These are phyloP conservation scores for Epinotia brunnichana DNA, from an alignment of 2,888 invertebrate species.

Conservation along the genomic window DNA sequence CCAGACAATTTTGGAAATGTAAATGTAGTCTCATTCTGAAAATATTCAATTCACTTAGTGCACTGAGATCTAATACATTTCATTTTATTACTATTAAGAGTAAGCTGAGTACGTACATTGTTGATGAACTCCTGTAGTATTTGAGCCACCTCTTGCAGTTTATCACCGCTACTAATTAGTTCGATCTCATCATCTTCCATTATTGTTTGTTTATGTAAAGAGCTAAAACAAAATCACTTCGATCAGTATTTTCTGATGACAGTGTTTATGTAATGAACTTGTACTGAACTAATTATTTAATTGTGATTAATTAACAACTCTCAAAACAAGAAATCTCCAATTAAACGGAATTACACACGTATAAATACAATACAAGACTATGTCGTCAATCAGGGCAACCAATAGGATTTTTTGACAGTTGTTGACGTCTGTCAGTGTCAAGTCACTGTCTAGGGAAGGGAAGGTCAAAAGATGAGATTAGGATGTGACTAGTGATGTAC, in stretches of 20 bases:
- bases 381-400: neutral
- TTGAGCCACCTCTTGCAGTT: slow-evolving; percentile 56
- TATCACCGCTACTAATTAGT: slow-evolving; percentile 58
- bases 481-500: neutral
- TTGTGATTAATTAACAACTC: neutral
- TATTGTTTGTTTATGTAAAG: slow-evolving; percentile 29
- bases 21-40: slow-evolving; percentile 81
- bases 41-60: slow-evolving; percentile 43
- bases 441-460: neutral
- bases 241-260: neutral
- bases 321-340: neutral
- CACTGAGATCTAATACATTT: neutral
- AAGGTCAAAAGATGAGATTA: neutral
- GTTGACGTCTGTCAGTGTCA: neutral
- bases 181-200: slow-evolving; percentile 74
- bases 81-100: neutral
- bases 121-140: slow-evolving; percentile 64
- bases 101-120: slow-evolving; percentile 55
- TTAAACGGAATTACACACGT: neutral
- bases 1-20: slow-evolving; percentile 85
- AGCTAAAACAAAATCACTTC: neutral
- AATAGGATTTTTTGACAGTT: slow-evolving; percentile 1
- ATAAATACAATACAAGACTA: slow-evolving; percentile 1
- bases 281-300: neutral
- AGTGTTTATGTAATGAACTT: neutral